Percentiles rank a stretch among this genome's conserved stretches.
Evolutionary conservation across 2,888 invertebrate species (phyloP).

Genomic region (Villa cingulata): DNA sequence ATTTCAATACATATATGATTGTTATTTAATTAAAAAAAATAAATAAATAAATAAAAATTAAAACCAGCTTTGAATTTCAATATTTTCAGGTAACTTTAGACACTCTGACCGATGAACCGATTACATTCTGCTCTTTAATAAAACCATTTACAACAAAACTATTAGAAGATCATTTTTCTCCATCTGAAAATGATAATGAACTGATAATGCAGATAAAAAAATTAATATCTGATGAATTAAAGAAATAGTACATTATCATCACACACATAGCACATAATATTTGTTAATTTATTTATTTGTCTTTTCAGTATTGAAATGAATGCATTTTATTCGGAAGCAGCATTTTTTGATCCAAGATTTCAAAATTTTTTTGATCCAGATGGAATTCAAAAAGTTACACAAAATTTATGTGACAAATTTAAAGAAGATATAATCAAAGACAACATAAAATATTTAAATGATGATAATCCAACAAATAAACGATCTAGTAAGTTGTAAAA

Average conservation of each 20-base stretch:
- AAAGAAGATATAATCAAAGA: background rate
- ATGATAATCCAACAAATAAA: background rate
- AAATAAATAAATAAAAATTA: too few species aligned
- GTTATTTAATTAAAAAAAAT: background rate
- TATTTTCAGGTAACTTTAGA: constrained; percentile 27
- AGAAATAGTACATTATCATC: background rate
- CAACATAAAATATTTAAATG: background rate
- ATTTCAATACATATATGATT: background rate
- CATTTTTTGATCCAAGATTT: constrained; percentile 28
- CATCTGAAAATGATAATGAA: constrained; percentile 23
- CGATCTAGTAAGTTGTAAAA: background rate
- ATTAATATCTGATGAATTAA: background rate
- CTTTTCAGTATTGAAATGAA: constrained; percentile 22
- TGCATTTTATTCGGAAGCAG: constrained; percentile 27
- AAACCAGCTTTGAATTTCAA: background rate
- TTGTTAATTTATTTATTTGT: constrained; percentile 1
- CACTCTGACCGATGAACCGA: constrained; percentile 31
- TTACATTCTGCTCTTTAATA: constrained; percentile 22
- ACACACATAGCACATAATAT: too few species aligned
- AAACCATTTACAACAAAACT: constrained; percentile 28
- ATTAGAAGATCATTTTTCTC: constrained; percentile 27
- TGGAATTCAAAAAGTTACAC: constrained; percentile 1
- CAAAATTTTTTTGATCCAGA: constrained; percentile 1
- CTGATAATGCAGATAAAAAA: constrained; percentile 23
- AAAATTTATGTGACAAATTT: constrained; percentile 2